Evolutionary conservation across 2,113 vertebrate species (phyloP), one percentile per base, ranked within the genome.

Genomic region (Oophaga pumilio): DNA sequence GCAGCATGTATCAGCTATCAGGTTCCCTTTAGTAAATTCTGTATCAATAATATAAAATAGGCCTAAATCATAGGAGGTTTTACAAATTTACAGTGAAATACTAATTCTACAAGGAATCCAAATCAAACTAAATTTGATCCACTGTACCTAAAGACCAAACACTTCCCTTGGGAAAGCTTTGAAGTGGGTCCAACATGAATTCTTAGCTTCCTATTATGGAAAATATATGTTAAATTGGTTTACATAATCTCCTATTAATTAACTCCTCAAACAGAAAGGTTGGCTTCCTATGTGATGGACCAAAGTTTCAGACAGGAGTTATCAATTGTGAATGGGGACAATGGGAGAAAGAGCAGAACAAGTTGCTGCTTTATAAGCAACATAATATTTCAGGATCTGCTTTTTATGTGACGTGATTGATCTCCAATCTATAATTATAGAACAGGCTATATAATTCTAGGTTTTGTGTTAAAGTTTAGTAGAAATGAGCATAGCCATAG

Each of bases 401-500:
- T 68, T 68, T 71, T 5, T 10, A 71, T 33, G 24, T 17, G 4
- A 17, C 6, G 6, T 8, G 2, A 71, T 33, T 33, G 68, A 2
- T 18, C 59, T 62, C 17, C 24, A 71, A 26, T 26, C 26, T 71
- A 4, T 71, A 71, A 43, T 73, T 73, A 73, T 22, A 50, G 33
- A 50, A 22, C 8, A 50, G 33, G 33, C 69, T 17, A 33, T 6
- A 71, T 17, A 64, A 6, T 60, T 60, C 60, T 64, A n/a, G 60
- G 20, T 17, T 33, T 33, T 71, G 6, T 17, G 15, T 20, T 49
- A 7, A 17, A 49, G 18, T 2, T 22, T 50, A 50, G 71, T 50
- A 74, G 33, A 50, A 74, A 74, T 50, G 17, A 74, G 43, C 18
- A 22, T 22, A 74, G 71, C 71, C 71, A 74, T 74, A 74, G 71